Base-by-base conservation (phyloP, 2,113 vertebrate species). In the Hystrix cristata region DNA sequence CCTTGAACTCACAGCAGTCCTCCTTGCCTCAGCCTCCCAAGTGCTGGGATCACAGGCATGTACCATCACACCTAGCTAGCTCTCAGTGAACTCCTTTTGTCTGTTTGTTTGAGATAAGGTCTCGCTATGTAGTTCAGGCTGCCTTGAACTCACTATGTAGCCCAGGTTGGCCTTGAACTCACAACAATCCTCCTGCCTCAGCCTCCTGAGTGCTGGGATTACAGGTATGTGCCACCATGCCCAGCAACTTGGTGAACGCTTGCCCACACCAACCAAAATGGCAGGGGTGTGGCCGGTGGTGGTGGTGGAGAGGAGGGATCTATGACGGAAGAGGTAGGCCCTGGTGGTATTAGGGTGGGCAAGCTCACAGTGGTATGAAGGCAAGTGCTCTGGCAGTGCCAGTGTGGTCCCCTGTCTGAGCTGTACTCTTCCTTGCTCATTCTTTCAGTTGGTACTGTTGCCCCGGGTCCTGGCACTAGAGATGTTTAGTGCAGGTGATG, bases 401-500 rank as follows among this genome's bases (percentile, higher is more conserved):
- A 34, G 0, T 5, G 0, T 11, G 25, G 76, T 87, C 81, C 72
- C 10, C 5, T 76, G 8, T 71, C 51, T 87, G 60, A 76, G 27
- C 31, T 27, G 14, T 16, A 29, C 3, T 78, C 72, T 94, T 91
- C 60, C 34, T 90, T 57, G 48, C 79, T 81, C 7, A 3, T 80
- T 19, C 0, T 25, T 34, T 0, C 95, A 99, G 99, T 98, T 99
- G 4, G 98, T 99, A 29, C 97, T 99, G 62, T 96, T 99, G 96
- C 99, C 99, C 5, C 99, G 98, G 9, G 99, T 99, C 97, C 98
- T 99, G 72, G 99, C 99, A 4, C 97, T 99, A 98, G 99, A 99
- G 97, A 99, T 99, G 99, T 99, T 99, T 96, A 99, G 98, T 0
- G 98, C 98, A 0, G 99, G 99, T 0, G 99, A 99, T 76, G 95